Base-by-base conservation (phyloP, 2,797 vertebrate genomes). In the Limnodromus scolopaceus region DNA sequence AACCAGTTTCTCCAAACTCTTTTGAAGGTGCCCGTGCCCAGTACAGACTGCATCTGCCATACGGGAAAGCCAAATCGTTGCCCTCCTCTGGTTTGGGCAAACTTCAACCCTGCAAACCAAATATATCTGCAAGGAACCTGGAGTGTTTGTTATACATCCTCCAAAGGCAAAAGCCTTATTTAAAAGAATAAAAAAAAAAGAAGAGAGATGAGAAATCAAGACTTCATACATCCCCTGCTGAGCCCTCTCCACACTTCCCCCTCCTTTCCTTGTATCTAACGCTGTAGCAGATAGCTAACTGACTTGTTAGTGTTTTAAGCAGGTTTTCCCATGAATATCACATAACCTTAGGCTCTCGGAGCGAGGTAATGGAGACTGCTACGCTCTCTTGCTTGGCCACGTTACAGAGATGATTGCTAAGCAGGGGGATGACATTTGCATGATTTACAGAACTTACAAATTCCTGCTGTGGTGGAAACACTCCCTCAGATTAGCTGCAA, bases 311-410 rank as follows among this genome's bases (percentile, higher is more conserved):
- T 45, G 82, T 63, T 93, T 76, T 48, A 57, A 79, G 38, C 63
- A 89, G 77, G 53, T 83, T 89, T 93, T 93, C 85, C 72, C 85
- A 87, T 87, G 85, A 66, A 80, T 92, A 93, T 89, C 94, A 76
- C 45, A 49, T 89, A 76, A 89, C 82, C 54, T 17, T 36, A 39
- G n/a, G 51, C 63, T 92, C 78, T 83, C 6, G 0, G 53, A 71
- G 64, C 4, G 0, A n/a, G 17, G 58, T 66, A 80, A 68, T 39
- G 72, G 82, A 89, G 57, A 28, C 58, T 58, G 72, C 64, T 48
- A 7, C 2, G 3, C 51, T 84, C 23, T 41, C 68, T 32, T 34
- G 65, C 75, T 65, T 81, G 60, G 80, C 75, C 60, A n/a, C 0
- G 24, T 39, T 93, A 65, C 88, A 85, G 81, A 86, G 51, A n/a